phyloP scores from a whole-genome alignment of 2,888 invertebrate genomes.

The Synergus laeviventris region DNA sequence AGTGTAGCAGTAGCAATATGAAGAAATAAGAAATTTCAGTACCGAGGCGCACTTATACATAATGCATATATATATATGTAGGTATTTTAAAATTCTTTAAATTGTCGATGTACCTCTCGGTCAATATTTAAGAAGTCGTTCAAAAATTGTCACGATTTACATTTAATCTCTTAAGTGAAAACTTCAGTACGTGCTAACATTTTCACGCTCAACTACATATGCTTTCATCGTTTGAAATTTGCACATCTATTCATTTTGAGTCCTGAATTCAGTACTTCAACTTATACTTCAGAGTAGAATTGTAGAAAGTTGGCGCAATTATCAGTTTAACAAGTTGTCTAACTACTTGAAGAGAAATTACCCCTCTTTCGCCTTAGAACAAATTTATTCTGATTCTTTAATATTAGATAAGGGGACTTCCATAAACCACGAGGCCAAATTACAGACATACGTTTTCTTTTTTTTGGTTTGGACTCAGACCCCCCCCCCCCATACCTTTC shows the following conservation, averaged over 20 bases:
- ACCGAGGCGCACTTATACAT: not conserved
- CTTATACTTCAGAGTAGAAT: not conserved
- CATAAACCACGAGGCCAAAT: too few relatives aligned
- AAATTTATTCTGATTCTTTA: too few relatives aligned
- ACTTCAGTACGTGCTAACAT: not conserved
- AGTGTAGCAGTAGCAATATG: not conserved
- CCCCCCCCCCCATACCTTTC: too few relatives aligned
- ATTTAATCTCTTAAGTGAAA: not conserved
- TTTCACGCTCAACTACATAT: too few relatives aligned
- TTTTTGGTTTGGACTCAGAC: too few relatives aligned
- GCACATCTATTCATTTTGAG: not conserved
- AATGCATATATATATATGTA: not conserved
- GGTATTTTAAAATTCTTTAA: not conserved
- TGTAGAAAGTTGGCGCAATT: not conserved
- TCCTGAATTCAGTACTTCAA: not conserved
- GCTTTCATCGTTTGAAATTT: not conserved
- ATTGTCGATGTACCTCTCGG: not conserved
- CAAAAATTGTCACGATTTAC: not conserved
- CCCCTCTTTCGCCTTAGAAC: not conserved
- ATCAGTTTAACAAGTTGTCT: not conserved
- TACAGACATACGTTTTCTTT: too few relatives aligned
- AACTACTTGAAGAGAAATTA: not conserved
- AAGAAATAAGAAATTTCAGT: not conserved
- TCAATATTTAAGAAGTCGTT: not conserved
- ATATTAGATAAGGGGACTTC: too few relatives aligned